Evolutionary conservation across 2,797 vertebrate genomes (phyloP), one percentile per base, ranked within the genome.

Genomic region (Darevskia mixta): DNA sequence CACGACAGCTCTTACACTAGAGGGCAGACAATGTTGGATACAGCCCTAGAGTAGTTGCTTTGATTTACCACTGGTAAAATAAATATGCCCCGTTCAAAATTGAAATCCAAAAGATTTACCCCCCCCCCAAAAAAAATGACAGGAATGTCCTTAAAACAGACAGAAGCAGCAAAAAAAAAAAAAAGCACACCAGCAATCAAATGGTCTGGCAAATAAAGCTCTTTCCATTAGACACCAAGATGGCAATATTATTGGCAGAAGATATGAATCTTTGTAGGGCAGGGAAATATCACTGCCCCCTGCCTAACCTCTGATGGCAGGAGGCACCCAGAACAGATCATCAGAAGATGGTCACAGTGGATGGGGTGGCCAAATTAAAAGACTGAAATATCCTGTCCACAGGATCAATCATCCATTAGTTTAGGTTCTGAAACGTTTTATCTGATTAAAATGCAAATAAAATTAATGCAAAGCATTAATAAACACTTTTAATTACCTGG

Each of bases 401-500:
- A 72, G 49, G 55, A 87, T 25, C 58, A 43, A n/a, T 43, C 20
- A 35, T 18, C 32, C 38, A n/a, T 64, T 76, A 29, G 8, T 0
- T 71, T 72, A 61, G 0, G 61, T 38, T 67, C 23, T 69, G 35
- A 1, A 4, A 10, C 11, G 86, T 15, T 78, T 35, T 10, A 18
- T 77, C 32, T 8, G 10, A 85, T 82, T 18, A 45, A 88, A 87
- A 88, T 69, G 2, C 61, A n/a, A 76, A 45, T 85, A 85, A 76
- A 79, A 6, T 0, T 0, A 75, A 41, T 3, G 10, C 13, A 79
- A 49, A 92, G 10, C 23, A 86, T 25, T 1, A 32, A 45, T 1
- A 5, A 80, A 8, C 29, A 35, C 3, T 10, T 41, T 64, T 69
- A 35, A 90, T 93, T 90, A 99, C 99, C 98, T 99, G 98, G 23